A percentile compares a stretch with the other conserved stretches of the same genome.
Conservation (phyloP, 2,888 invertebrate species). For the Rhamphomyia laevipes region DNA sequence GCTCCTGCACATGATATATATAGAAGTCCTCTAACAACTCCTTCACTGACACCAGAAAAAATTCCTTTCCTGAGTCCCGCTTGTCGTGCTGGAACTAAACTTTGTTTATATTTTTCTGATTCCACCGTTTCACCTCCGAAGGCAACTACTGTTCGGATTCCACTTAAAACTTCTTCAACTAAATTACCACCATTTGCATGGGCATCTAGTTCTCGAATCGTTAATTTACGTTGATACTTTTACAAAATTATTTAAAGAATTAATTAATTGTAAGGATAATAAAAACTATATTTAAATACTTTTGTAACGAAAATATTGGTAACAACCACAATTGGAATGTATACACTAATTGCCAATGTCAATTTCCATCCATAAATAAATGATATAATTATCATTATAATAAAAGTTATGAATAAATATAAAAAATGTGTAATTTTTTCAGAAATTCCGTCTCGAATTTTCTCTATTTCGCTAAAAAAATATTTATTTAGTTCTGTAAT, state of each 20-base stretch:
- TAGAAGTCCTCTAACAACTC: slow-evolving; percentile 59
- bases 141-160: slow-evolving; percentile 64
- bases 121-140: slow-evolving; percentile 70
- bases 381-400: slow-evolving; percentile 56
- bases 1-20: slow-evolving; percentile 64
- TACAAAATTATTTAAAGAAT: background rate
- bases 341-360: slow-evolving; percentile 66
- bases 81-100: slow-evolving; percentile 49
- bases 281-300: slow-evolving; percentile 33
- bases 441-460: slow-evolving; percentile 72
- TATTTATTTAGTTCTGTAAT: background rate
- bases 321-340: slow-evolving; percentile 64
- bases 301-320: slow-evolving; percentile 65
- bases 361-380: slow-evolving; percentile 78
- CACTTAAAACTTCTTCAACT: slow-evolving; percentile 63
- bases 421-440: slow-evolving; percentile 71
- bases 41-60: slow-evolving; percentile 57
- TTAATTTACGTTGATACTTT: slow-evolving; percentile 55
- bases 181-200: slow-evolving; percentile 68
- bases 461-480: slow-evolving; percentile 54
- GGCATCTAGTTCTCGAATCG: slow-evolving; percentile 51
- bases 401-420: slow-evolving; percentile 39
- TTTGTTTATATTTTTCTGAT: slow-evolving; percentile 46
- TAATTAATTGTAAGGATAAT: background rate
- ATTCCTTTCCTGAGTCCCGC: slow-evolving; percentile 53